These are phyloP conservation scores for Leistus spinibarbis DNA, from an alignment of 2,888 invertebrate species.

Conservation along the genomic window DNA sequence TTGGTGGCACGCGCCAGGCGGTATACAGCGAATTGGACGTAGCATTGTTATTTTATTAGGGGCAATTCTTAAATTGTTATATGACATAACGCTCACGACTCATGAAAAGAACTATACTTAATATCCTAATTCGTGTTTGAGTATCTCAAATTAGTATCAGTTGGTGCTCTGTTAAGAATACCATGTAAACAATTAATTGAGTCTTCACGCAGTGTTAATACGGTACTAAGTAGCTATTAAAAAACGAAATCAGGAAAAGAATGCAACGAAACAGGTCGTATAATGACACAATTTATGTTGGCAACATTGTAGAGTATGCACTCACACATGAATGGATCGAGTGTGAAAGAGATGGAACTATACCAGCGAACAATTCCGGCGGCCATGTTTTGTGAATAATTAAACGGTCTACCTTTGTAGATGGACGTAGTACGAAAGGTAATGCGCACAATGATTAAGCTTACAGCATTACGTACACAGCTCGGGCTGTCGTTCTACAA, in stretches of 20 bases:
- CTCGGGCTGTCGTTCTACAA: slow-evolving; percentile 18
- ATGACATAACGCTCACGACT: no score
- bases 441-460: slow-evolving; percentile 35
- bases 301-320: background rate
- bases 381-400: slow-evolving; percentile 34
- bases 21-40: no score
- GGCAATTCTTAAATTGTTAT: no score
- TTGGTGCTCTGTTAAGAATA: background rate
- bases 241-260: background rate
- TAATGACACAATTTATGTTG: background rate
- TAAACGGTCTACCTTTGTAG: slow-evolving; percentile 19
- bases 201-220: background rate
- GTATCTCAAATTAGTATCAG: background rate
- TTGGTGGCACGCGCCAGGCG: no score
- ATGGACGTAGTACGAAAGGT: slow-evolving; percentile 11
- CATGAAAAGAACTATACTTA: no score
- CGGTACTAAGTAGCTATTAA: background rate
- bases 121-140: background rate
- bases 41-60: no score
- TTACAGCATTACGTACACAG: slow-evolving; percentile 18
- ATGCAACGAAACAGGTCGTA: background rate
- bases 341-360: background rate
- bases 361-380: slow-evolving; percentile 4
- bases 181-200: background rate
- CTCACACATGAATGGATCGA: background rate